phyloP scores from a whole-genome alignment of 2,888 invertebrate species.

The Volucella bombylans region DNA sequence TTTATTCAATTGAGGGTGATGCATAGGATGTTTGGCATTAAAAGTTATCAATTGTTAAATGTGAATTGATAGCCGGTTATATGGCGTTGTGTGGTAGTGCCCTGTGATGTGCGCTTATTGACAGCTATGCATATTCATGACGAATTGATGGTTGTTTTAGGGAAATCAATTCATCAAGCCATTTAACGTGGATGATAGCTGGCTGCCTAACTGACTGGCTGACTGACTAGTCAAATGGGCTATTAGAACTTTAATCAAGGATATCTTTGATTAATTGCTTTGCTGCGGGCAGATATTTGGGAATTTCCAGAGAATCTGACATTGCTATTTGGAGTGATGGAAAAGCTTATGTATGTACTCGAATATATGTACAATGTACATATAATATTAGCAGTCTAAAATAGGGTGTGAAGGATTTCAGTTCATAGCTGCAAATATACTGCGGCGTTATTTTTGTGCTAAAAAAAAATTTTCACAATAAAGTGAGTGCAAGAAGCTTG shows the following conservation, averaged over 20 bases:
- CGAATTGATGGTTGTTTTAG: slow-evolving; percentile 51
- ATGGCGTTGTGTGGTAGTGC: background rate
- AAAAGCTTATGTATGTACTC: no score
- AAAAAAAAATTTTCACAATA: no score
- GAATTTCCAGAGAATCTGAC: no score
- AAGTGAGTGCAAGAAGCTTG: no score
- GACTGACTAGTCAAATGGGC: slow-evolving; percentile 29
- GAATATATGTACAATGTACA: no score
- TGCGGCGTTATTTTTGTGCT: no score
- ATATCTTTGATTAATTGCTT: background rate
- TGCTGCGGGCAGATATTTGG: slow-evolving; percentile 11
- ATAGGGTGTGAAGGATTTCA: no score
- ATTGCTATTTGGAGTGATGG: no score
- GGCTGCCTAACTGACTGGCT: slow-evolving; percentile 42
- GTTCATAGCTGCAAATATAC: no score
- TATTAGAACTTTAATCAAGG: slow-evolving; percentile 31
- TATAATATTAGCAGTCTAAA: no score
- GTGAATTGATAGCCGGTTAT: background rate
- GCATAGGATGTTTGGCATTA: slow-evolving; percentile 16
- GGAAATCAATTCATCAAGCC: slow-evolving; percentile 54
- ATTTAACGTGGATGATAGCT: slow-evolving; percentile 16
- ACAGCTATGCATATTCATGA: slow-evolving; percentile 52
- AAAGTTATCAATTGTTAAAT: slow-evolving; percentile 48
- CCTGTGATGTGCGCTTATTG: slow-evolving; percentile 24
- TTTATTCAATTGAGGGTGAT: slow-evolving; percentile 44